Evolutionary conservation across 2,888 invertebrate genomes (phyloP), one percentile per base, ranked within the genome.

Genomic region (Drosophila limbata): DNA sequence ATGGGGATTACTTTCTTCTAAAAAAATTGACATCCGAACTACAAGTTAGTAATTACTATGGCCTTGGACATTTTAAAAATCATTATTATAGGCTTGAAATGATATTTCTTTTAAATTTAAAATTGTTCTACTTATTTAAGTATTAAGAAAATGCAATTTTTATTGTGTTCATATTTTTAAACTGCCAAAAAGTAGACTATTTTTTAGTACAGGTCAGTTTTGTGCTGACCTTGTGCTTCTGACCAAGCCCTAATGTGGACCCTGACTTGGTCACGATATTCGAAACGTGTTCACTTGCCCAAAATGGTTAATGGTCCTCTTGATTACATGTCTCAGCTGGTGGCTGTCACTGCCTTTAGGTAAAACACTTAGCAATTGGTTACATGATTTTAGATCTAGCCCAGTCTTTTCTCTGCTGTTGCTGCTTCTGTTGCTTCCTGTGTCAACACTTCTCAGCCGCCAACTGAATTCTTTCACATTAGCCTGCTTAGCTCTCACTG

Each of bases 271-370:
- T 60, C 73, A 72, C 63, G 67, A 63, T 42, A 67, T 28, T 15
- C 25, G 59, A 28, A 52, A 60, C 59, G 52, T 66, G 65, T 25
- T 42, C 47, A 60, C 47, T 40, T 40, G 39, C 15, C 25, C 37
- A 11, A 66, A 77, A 56, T 44, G 33, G 33, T 44, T 63, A 67
- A 67, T 77, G 78, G 61, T 66, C 53, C 11, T 50, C 60, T 68
- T 78, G 73, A 76, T 73, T 73, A 73, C 45, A 53, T 68, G 64
- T 47, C 72, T 77, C 77, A 70, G 61, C 64, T 73, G 64, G 5
- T 17, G 42, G 13, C 17, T 63, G 73, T 60, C 63, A 28, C 25
- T 37, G 65, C 31, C 59, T 21, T 31, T 15, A 55, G 28, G 47
- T 44, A 21, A 55, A 21, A 19, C 73, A 72, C 67, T 63, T 67